Evolutionary conservation across 2,888 invertebrate genomes (phyloP).

Genomic region (Melangyna quadrimaculata): DNA sequence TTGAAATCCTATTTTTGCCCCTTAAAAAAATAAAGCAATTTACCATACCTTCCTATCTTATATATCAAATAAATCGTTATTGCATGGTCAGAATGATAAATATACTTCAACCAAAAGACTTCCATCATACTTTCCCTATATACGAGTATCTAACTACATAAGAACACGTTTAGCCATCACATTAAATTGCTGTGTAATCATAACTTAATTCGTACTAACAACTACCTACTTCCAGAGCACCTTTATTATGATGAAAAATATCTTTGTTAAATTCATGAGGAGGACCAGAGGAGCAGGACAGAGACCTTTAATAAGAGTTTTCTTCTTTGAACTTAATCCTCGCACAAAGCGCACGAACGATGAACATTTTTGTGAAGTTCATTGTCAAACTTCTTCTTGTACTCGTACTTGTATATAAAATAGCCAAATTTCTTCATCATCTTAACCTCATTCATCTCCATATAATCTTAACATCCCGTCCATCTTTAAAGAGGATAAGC

Average conservation of each 20-base stretch:
- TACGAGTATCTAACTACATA: too few relatives aligned
- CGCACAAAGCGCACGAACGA: conserved; percentile 1
- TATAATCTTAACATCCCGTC: conserved; percentile 15
- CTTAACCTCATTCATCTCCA: conserved; percentile 14
- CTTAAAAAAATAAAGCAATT: background rate
- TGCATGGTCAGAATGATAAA: conserved; percentile 6
- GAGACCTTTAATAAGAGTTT: background rate
- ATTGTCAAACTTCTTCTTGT: conserved; percentile 65
- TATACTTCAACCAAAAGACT: background rate
- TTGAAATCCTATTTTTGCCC: background rate
- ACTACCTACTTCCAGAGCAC: conserved; percentile 11
- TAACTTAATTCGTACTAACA: background rate
- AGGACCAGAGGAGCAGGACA: too few relatives aligned
- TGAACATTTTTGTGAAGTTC: conserved; percentile 27
- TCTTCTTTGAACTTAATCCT: background rate
- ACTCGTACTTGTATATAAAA: background rate
- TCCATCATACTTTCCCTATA: background rate
- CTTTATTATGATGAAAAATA: conserved; percentile 9
- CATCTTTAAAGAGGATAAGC: conserved; percentile 39
- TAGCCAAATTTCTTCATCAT: conserved; percentile 46
- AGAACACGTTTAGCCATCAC: background rate
- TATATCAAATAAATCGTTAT: background rate
- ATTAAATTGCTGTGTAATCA: conserved; percentile 27
- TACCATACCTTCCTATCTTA: background rate
- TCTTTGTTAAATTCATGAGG: background rate